Evolutionary conservation across 2,113 vertebrate species (phyloP), one percentile per base, ranked within the genome.

Genomic region (Diphyllodes magnificus): DNA sequence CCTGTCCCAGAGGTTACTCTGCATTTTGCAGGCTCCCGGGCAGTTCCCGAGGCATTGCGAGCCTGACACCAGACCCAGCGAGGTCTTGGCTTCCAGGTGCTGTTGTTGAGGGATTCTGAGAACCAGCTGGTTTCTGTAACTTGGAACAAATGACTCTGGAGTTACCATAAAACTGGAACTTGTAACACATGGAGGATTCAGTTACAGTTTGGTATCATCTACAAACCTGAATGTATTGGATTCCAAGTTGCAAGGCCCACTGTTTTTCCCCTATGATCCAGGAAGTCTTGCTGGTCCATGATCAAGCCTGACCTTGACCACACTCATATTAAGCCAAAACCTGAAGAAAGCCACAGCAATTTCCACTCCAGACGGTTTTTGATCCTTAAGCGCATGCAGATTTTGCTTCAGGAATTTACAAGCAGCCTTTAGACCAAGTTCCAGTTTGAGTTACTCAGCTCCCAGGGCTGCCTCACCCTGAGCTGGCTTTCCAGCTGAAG

Each of bases 11-110:
- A 13, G 11, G 23, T 4, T 15, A 28, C n/a, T 60, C 3, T 9
- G 35, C 68, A 39, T 68, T 73, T 13, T 19, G 33, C 35, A 50
- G 28, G 4, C 31, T 42, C 33, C 44, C 22, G 7, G 1, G 49
- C 31, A 25, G 28, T 0, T 59, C 40, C 54, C 1, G 8, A 85
- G 54, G 37, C 7, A 13, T 13, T 13, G 9, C 1, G 0, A 39
- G 35, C 82, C 19, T 2, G 5, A 3, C 37, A 20, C 8, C 49
- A 83, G 22, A 10, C 6, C 78, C 15, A 40, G 44, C 0, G 0
- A 76, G 45, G 65, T 9, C 51, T 42, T 8, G 27, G 21, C 33
- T 80, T 31, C 66, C 89, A 93, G 45, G n/a, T 42, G 20, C 2
- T 63, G 23, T 1, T 65, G 54, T 81, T 23, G 44, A 64, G 19